phyloP scores from a whole-genome alignment of 2,113 vertebrate species.

The Paratilapia polleni region DNA sequence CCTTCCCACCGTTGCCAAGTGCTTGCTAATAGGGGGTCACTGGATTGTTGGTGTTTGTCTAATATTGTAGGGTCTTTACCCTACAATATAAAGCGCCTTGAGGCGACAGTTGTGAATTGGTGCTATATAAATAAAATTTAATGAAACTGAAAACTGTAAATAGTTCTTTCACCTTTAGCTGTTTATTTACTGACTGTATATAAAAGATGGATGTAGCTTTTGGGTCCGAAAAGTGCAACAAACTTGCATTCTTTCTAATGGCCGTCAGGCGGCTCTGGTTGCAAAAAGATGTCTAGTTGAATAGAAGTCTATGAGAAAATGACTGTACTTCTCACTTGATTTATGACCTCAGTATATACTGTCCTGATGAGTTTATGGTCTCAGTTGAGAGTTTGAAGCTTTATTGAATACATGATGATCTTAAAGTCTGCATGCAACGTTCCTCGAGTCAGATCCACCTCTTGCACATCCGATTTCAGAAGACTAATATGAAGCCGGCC shows the following conservation, averaged over 20 bases:
- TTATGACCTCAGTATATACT: accelerated
- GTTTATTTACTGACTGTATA: neutral
- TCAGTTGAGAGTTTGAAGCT: neutral
- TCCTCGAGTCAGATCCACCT: neutral
- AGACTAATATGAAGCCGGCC: neutral
- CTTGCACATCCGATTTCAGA: no score
- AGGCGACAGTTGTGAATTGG: no score
- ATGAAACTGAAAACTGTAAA: no score
- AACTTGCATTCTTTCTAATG: neutral
- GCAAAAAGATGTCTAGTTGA: neutral
- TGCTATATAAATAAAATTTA: no score
- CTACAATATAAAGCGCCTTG: no score
- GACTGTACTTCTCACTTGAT: accelerated
- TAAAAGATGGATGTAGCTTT: neutral
- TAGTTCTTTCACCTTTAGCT: neutral
- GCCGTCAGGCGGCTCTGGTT: neutral
- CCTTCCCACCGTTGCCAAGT: no score
- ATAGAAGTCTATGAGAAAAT: neutral
- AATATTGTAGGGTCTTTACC: no score
- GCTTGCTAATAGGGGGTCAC: no score
- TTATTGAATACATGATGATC: neutral
- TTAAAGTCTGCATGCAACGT: neutral
- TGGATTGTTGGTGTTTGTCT: no score
- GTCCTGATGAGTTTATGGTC: neutral
- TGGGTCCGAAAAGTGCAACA: neutral